These are phyloP conservation scores for Temnothorax unifasciatus DNA, from an alignment of 2,888 invertebrate species.

Conservation along the genomic window DNA sequence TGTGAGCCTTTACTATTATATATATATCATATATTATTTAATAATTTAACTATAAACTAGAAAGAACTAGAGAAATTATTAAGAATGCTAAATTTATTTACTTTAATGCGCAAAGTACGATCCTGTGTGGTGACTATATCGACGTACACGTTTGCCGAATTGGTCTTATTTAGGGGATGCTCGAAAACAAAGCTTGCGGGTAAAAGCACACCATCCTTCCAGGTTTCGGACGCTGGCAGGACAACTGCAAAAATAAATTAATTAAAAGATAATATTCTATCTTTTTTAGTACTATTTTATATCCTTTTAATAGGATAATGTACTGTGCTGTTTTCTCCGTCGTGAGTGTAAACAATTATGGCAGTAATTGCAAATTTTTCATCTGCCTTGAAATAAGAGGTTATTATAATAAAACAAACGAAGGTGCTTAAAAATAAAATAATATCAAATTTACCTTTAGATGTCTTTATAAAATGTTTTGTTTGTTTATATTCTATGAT, in stretches of 20 bases:
- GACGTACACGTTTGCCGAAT: conserved; percentile 76
- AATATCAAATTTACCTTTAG: neutral
- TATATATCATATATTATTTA: too few species aligned
- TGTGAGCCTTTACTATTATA: too few species aligned
- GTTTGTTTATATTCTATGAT: neutral
- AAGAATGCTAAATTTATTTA: conserved; percentile 41
- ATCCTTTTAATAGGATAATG: neutral
- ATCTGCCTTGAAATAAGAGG: neutral
- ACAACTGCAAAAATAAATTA: conserved; percentile 74
- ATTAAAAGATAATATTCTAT: conserved; percentile 11
- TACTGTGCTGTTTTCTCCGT: neutral
- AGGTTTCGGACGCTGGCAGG: conserved; percentile 75
- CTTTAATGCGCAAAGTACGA: conserved; percentile 67
- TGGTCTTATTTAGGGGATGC: conserved; percentile 77
- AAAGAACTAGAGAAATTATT: neutral
- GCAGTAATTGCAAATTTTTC: neutral
- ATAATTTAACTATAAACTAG: neutral
- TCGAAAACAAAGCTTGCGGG: conserved; percentile 80
- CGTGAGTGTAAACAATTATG: neutral
- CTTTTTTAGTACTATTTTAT: neutral
- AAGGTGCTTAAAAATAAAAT: neutral
- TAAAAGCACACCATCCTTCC: conserved; percentile 78
- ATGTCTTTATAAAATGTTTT: neutral
- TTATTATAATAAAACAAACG: neutral
- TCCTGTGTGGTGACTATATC: conserved; percentile 75